Evolutionary conservation across 2,113 vertebrate species (phyloP).

Genomic region (Neodontobutis hainanensis): DNA sequence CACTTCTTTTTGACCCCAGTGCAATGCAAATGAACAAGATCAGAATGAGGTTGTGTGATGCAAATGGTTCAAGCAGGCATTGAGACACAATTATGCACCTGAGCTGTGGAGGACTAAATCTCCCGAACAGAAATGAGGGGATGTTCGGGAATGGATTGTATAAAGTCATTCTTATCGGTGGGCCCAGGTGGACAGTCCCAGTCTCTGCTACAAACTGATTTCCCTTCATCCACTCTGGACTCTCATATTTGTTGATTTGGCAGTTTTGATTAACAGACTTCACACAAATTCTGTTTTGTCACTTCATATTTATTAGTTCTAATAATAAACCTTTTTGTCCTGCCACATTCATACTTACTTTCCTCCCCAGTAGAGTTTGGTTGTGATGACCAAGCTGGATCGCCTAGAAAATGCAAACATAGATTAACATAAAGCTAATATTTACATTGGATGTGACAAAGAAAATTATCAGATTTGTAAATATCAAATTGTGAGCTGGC

Average conservation of each 20-base stretch:
- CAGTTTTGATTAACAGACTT: too few relatives aligned
- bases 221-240: not conserved
- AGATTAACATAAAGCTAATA: not conserved
- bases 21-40: not conserved
- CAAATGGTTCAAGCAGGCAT: conserved; percentile 27
- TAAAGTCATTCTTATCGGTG: conserved; percentile 46
- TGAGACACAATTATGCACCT: conserved; percentile 17
- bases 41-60: conserved; percentile 19
- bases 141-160: conserved; percentile 14
- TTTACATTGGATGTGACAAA: not conserved
- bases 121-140: conserved; percentile 7
- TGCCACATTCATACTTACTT: conserved; percentile 85
- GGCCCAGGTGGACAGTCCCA: conserved; percentile 39
- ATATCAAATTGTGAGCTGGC: too few relatives aligned
- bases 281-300: too few relatives aligned
- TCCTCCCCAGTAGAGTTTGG: conserved; percentile 99
- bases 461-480: too few relatives aligned
- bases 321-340: not conserved
- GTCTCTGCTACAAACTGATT: conserved; percentile 9
- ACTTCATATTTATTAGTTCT: too few relatives aligned
- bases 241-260: not conserved
- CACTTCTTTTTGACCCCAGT: not conserved
- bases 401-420: conserved; percentile 75
- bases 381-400: conserved; percentile 97
- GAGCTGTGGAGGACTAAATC: conserved; percentile 17